Conservation (phyloP, 2,113 vertebrate genomes). For the Saguinus imperator region DNA sequence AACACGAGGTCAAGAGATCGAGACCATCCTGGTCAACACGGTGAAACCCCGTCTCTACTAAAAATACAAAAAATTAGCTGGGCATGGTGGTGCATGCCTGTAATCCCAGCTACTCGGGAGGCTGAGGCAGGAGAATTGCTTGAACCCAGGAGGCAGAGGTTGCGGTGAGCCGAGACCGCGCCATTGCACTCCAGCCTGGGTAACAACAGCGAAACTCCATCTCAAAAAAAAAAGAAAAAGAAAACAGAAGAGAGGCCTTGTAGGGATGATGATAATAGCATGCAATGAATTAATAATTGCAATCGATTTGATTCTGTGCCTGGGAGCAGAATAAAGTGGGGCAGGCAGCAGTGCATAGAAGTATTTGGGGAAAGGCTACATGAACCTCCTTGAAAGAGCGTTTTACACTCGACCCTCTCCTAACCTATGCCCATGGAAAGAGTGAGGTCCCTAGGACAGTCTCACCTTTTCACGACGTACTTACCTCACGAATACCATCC, state of each 20-base stretch:
- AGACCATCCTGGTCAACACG: no score
- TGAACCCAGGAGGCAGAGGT: no score
- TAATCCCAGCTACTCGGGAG: no score
- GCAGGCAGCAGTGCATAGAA: neutral
- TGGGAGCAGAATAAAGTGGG: neutral
- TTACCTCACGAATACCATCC: neutral
- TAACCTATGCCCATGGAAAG: neutral
- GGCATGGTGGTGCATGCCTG: no score
- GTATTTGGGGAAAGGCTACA: neutral
- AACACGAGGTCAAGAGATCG: no score
- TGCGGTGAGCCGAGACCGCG: no score
- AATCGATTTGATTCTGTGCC: neutral
- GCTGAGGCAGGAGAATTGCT: no score
- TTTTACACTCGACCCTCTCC: neutral
- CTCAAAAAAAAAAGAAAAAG: no score
- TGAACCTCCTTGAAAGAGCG: neutral
- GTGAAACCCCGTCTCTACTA: no score
- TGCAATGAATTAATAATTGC: neutral
- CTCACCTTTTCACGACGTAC: neutral
- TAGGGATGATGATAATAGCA: neutral
- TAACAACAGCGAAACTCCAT: no score
- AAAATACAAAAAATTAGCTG: no score
- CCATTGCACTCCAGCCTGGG: no score
- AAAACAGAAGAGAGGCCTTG: neutral
- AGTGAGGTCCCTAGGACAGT: neutral